A percentile compares a stretch with the other conserved stretches of the same genome.
phyloP scores from a whole-genome alignment of 2,797 vertebrate species.

The Mormyrus hasselquistii region DNA sequence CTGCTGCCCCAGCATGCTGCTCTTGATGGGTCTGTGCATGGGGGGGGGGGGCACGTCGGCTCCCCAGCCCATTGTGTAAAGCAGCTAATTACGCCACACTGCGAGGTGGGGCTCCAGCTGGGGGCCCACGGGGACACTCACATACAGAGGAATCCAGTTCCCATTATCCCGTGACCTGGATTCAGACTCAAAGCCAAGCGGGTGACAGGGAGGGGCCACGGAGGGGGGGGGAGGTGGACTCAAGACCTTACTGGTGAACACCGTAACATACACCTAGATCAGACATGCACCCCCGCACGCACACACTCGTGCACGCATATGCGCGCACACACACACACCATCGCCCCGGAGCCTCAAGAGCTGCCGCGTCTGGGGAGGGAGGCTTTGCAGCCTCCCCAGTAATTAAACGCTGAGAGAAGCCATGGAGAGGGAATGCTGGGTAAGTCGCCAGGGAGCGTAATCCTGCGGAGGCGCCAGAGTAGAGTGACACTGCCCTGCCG shows the following conservation, averaged over 20 bases:
- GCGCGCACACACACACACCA: not conserved
- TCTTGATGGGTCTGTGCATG: not conserved
- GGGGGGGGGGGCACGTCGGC: not conserved
- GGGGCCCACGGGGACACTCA: conserved; percentile 18
- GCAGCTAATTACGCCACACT: conserved; percentile 35
- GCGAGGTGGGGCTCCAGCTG: conserved; percentile 24
- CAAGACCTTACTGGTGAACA: conserved; percentile 8
- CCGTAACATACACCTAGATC: conserved; percentile 6
- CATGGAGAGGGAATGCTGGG: conserved; percentile 42
- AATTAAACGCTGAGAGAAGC: conserved; percentile 60
- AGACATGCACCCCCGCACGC: conserved; percentile 7
- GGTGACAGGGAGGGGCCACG: not conserved
- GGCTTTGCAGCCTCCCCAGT: conserved; percentile 55
- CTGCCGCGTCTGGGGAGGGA: conserved; percentile 35
- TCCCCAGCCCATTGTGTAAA: conserved; percentile 33
- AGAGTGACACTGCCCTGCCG: not conserved
- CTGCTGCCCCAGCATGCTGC: not conserved
- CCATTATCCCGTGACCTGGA: conserved; percentile 24
- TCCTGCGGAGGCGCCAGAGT: conserved; percentile 24
- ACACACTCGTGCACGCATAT: not conserved
- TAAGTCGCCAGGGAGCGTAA: conserved; percentile 40
- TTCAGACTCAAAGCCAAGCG: not conserved
- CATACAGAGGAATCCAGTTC: conserved; percentile 22
- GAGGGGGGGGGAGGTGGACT: not conserved
- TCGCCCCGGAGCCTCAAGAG: conserved; percentile 29